Evolutionary conservation across 2,888 invertebrate species (phyloP).

Genomic region (Caenorhabditis parvicauda): DNA sequence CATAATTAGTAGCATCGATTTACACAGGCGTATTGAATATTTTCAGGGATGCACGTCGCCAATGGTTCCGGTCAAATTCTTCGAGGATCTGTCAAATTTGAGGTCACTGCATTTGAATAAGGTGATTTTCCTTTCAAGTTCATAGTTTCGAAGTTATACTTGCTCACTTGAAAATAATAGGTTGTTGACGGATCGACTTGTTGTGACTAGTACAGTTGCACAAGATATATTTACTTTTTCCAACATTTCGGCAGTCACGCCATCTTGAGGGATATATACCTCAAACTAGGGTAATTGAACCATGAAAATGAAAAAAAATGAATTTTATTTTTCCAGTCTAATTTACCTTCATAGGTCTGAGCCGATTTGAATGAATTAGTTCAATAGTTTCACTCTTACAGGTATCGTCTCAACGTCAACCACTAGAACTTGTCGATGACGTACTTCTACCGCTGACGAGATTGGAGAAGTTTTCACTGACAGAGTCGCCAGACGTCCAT

Average conservation of each 20-base stretch:
- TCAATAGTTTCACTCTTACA: background rate
- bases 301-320: background rate
- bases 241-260: too few species aligned
- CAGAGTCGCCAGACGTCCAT: conserved; percentile 17
- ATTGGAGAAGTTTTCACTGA: conserved; percentile 35
- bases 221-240: too few species aligned
- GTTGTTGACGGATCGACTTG: too few species aligned
- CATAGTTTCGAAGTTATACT: background rate
- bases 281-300: background rate
- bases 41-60: conserved; percentile 35
- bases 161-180: too few species aligned
- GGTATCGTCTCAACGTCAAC: background rate
- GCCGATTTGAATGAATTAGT: background rate
- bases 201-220: too few species aligned
- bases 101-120: conserved; percentile 20
- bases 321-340: background rate
- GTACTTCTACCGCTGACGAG: conserved; percentile 18
- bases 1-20: background rate
- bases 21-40: background rate
- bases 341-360: background rate
- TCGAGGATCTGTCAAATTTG: conserved; percentile 21
- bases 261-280: background rate
- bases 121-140: conserved; percentile 3
- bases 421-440: conserved; percentile 20
- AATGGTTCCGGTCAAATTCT: conserved; percentile 19